Conservation (phyloP, 2,113 vertebrate genomes). For the Clarias macrocephalus region DNA sequence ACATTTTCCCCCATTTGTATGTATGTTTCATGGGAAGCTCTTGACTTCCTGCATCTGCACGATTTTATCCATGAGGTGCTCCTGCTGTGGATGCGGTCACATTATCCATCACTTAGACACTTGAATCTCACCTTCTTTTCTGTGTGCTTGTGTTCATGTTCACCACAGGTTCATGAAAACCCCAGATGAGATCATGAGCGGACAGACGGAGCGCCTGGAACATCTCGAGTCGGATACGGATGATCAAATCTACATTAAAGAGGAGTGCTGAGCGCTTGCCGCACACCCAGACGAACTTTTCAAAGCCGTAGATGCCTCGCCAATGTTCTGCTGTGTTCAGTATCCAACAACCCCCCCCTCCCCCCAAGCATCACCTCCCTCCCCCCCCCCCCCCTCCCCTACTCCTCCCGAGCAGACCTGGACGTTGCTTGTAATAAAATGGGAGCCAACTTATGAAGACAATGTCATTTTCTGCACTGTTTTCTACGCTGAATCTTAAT, state of each 20-base stretch:
- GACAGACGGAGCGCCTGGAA: slow-evolving; percentile 92
- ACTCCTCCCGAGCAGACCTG: not conserved
- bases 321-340: slow-evolving; percentile 31
- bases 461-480: slow-evolving; percentile 41
- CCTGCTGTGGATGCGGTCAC: not conserved
- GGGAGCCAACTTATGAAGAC: slow-evolving; percentile 25
- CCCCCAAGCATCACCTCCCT: not conserved
- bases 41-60: not conserved
- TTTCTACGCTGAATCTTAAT: slow-evolving; percentile 32
- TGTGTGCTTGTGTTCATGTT: not conserved
- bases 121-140: not conserved
- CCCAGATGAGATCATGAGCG: slow-evolving; percentile 97
- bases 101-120: too few relatives aligned
- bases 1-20: not conserved
- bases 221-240: slow-evolving; percentile 95
- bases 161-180: slow-evolving; percentile 94
- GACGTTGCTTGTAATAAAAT: slow-evolving; percentile 14
- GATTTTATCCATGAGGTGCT: not conserved
- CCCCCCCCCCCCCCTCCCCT: not conserved
- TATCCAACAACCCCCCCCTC: not conserved
- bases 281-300: slow-evolving; percentile 52
- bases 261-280: slow-evolving; percentile 83
- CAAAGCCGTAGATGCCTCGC: slow-evolving; percentile 69
- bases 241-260: slow-evolving; percentile 93
- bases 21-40: not conserved